Base-by-base conservation (phyloP, 1,140 invertebrate species). In the Drosophila ironensis region DNA sequence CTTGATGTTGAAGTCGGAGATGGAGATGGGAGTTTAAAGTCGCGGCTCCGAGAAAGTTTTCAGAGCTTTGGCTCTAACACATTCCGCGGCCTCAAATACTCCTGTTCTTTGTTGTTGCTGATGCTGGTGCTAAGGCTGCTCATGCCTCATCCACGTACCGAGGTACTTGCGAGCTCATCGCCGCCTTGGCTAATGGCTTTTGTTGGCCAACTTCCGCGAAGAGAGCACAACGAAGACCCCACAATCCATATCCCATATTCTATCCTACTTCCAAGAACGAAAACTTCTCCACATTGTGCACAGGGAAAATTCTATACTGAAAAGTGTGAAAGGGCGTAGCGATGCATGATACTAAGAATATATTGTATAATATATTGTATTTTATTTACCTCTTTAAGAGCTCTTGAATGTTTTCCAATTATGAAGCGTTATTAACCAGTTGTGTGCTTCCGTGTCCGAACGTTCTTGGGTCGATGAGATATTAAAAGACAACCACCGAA, bases 11-110 rank as follows among this genome's bases (percentile, higher is more conserved):
- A 33, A 28, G 56, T 17, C 35, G 67, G 7, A 24, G 45, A 30
- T 33, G 50, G n/a, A n/a, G 47, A 22, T 20, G 35, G 37, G 30
- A n/a, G n/a, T n/a, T 22, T 14, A 7, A 8, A 37, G 20, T 50
- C 33, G n/a, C n/a, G n/a, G n/a, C 38, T 25, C 20, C 25, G 6
- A 64, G 56, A 64, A 42, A 48, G 45, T 51, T 61, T 48, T 30
- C 35, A 28, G 28, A 37, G 38, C 50, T 20, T 50, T 33, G 40
- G 57, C 52, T 59, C 50, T 33, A 47, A 61, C 77, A 77, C 78
- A 84, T 84, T 86, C 78, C 78, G 63, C 54, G 44, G 71, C 45
- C 76, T 76, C 76, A 81, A 81, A 81, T 68, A 86, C 81, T 86
- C 81, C 80, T 87, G 80, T 84, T 86, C 78, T 84, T 84, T 82